Percentiles rank a stretch among this genome's conserved stretches.
Conservation (phyloP, 2,113 vertebrate genomes). For the Tauraco erythrolophus region DNA sequence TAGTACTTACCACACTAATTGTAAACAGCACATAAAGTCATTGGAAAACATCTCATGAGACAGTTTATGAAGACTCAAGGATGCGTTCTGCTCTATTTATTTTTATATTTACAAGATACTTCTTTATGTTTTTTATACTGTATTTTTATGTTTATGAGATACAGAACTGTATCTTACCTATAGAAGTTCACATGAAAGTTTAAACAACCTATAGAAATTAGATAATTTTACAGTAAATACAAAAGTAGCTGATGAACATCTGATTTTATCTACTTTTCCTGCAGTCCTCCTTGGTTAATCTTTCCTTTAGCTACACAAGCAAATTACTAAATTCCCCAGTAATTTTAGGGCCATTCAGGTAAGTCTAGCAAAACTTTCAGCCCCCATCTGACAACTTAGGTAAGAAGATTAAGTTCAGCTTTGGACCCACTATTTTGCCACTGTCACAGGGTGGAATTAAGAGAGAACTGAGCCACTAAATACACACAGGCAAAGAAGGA, state of each 20-base stretch:
- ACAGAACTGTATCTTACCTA: neutral
- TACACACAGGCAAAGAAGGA: neutral
- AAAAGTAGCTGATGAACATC: neutral
- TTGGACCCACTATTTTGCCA: neutral
- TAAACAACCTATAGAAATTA: neutral
- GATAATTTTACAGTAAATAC: neutral
- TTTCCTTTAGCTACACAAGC: neutral
- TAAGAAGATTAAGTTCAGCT: neutral
- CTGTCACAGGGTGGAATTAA: neutral
- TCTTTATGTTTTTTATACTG: neutral
- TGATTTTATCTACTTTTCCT: neutral
- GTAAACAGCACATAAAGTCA: neutral
- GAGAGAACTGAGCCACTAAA: neutral
- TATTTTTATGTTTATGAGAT: neutral
- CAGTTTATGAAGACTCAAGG: neutral
- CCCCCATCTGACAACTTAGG: neutral
- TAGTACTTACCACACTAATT: neutral
- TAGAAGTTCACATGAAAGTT: neutral
- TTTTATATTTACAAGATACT: neutral
- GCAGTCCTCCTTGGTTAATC: neutral
- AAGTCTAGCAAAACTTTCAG: neutral
- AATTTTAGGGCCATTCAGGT: neutral
- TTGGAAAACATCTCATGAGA: neutral
- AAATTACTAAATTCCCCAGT: neutral
- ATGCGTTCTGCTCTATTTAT: neutral